A percentile compares a stretch with the other conserved stretches of the same genome.
These are phyloP conservation scores for Margarornis squamiger DNA, from an alignment of 2,797 vertebrate species.

Conservation along the genomic window DNA sequence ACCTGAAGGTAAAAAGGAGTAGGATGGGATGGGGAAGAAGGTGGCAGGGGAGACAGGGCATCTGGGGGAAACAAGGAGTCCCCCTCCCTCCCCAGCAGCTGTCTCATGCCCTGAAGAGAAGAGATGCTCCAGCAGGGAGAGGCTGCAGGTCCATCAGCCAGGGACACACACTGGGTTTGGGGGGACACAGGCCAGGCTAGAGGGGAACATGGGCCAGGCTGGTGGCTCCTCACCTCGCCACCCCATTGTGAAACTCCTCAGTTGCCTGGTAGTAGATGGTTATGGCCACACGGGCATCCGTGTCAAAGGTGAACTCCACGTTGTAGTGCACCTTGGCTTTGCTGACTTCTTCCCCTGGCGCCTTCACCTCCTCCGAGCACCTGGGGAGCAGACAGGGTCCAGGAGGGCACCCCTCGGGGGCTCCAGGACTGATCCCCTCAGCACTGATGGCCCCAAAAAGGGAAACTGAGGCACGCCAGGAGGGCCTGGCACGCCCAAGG, in stretches of 20 bases:
- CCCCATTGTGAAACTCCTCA: constrained; percentile 94
- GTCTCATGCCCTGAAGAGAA: neutral
- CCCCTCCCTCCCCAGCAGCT: neutral
- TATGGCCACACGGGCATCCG: constrained; percentile 92
- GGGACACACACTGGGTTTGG: too few relatives aligned
- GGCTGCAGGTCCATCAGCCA: neutral
- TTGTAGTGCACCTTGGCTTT: constrained; percentile 89
- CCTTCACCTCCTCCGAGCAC: constrained; percentile 91
- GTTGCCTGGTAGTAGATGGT: constrained; percentile 98
- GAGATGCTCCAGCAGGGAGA: neutral
- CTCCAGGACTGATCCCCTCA: accelerated
- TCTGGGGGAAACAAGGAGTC: neutral
- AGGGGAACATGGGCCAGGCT: too few relatives aligned
- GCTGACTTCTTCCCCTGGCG: constrained; percentile 83
- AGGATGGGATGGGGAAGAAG: neutral
- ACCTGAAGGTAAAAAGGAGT: neutral
- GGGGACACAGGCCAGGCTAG: neutral
- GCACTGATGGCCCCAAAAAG: neutral
- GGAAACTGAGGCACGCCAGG: neutral
- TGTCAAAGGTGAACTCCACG: constrained; percentile 96
- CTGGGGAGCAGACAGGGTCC: constrained; percentile 63
- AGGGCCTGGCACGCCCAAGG: accelerated
- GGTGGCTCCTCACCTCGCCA: constrained; percentile 84
- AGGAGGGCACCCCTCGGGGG: neutral
- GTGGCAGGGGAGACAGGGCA: neutral